Percentiles rank a stretch among this genome's conserved stretches.
phyloP scores from a whole-genome alignment of 2,113 vertebrate species.

The Dunckerocampus dactyliophorus region DNA sequence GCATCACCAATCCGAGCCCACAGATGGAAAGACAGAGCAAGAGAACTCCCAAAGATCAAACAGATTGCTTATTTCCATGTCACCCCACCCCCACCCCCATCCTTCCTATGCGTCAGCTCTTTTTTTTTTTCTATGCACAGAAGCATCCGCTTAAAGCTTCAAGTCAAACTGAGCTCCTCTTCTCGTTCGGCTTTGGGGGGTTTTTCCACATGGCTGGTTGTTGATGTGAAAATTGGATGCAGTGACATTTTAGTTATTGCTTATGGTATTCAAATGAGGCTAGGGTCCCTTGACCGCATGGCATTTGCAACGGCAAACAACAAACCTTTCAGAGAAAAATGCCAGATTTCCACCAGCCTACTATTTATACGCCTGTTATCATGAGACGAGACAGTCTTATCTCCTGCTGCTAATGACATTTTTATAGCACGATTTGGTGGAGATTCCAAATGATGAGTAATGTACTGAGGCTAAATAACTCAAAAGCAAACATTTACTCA shows the following conservation, averaged over 20 bases:
- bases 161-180: not conserved
- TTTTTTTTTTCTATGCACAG: slow-evolving; percentile 7
- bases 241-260: slow-evolving; percentile 9
- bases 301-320: not conserved
- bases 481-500: too few relatives aligned
- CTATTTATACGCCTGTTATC: not conserved
- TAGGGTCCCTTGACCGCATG: not conserved
- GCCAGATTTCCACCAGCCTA: not conserved
- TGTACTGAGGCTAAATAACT: too few relatives aligned
- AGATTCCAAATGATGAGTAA: too few relatives aligned
- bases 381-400: not conserved
- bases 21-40: not conserved
- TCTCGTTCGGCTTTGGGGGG: not conserved
- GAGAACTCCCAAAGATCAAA: not conserved
- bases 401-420: too few relatives aligned
- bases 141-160: slow-evolving; percentile 1
- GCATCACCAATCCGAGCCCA: not conserved
- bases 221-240: not conserved
- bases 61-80: slow-evolving; percentile 11
- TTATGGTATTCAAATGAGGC: slow-evolving; percentile 5
- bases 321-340: not conserved
- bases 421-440: too few relatives aligned
- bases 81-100: not conserved
- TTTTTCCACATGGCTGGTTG: not conserved
- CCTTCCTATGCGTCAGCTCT: not conserved